Conservation (phyloP, 2,113 vertebrate species). For the Caloenas nicobarica region DNA sequence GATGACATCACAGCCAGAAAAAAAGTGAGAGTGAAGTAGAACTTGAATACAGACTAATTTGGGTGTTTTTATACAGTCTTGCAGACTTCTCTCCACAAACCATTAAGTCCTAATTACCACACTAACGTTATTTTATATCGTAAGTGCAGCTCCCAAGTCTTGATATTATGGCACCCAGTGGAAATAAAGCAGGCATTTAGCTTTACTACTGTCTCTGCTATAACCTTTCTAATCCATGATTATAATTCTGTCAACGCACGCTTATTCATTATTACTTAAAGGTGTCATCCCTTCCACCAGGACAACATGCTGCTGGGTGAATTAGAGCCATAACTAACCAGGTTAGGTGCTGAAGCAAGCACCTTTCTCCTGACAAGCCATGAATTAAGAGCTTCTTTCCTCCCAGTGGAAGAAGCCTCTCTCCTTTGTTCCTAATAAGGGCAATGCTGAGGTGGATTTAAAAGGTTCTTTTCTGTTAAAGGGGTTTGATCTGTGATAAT, state of each 20-base stretch:
- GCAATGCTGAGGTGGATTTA: background rate
- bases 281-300: background rate
- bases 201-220: constrained; percentile 23
- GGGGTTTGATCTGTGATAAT: constrained; percentile 3
- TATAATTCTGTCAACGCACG: constrained; percentile 38
- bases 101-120: constrained; percentile 65
- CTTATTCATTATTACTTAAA: constrained; percentile 55
- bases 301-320: background rate
- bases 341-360: constrained; percentile 45
- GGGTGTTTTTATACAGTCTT: constrained; percentile 61
- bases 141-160: constrained; percentile 8
- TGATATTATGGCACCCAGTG: constrained; percentile 33
- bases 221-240: constrained; percentile 58
- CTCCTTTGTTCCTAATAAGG: constrained; percentile 15
- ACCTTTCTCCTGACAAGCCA: constrained; percentile 41
- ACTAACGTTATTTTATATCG: constrained; percentile 69
- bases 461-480: constrained; percentile 16
- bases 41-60: constrained; percentile 18
- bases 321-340: constrained; percentile 61
- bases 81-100: constrained; percentile 52
- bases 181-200: constrained; percentile 58
- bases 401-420: background rate
- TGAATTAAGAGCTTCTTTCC: constrained; percentile 43
- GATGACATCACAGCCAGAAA: background rate
- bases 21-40: background rate